A percentile compares a stretch with the other conserved stretches of the same genome.
These are phyloP conservation scores for Enteromius treurensis DNA, from an alignment of 2,797 vertebrate genomes.

Conservation along the genomic window DNA sequence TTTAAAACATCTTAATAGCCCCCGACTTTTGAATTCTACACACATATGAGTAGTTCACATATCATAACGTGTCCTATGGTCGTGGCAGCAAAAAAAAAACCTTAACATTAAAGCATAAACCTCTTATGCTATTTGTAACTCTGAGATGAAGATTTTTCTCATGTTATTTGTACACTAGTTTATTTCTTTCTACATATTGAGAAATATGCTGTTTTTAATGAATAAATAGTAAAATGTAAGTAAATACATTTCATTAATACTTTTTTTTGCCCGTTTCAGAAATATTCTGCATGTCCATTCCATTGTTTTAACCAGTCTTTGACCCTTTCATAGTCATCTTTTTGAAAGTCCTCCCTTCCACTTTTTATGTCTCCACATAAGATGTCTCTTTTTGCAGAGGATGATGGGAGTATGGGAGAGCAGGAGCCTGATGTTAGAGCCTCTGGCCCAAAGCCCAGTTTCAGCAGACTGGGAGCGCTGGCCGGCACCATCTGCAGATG, in stretches of 20 bases:
- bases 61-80: too few relatives aligned
- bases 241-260: background rate
- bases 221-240: background rate
- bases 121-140: too few relatives aligned
- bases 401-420: constrained; percentile 53
- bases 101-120: too few relatives aligned
- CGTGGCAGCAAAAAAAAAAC: too few relatives aligned
- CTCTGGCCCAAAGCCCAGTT: constrained; percentile 57
- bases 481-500: constrained; percentile 67
- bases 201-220: background rate
- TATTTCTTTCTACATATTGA: background rate
- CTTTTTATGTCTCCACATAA: constrained; percentile 13
- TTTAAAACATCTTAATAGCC: background rate
- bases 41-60: too few relatives aligned
- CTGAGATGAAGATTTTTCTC: too few relatives aligned
- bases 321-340: constrained; percentile 37
- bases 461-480: constrained; percentile 66
- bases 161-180: too few relatives aligned
- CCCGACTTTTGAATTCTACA: background rate
- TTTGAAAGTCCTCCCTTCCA: constrained; percentile 21
- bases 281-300: background rate
- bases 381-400: constrained; percentile 54
- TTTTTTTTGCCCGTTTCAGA: background rate
- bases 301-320: constrained; percentile 12
- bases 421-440: constrained; percentile 47